Conservation (phyloP, 2,888 invertebrate species). For the Stramonita haemastoma region DNA sequence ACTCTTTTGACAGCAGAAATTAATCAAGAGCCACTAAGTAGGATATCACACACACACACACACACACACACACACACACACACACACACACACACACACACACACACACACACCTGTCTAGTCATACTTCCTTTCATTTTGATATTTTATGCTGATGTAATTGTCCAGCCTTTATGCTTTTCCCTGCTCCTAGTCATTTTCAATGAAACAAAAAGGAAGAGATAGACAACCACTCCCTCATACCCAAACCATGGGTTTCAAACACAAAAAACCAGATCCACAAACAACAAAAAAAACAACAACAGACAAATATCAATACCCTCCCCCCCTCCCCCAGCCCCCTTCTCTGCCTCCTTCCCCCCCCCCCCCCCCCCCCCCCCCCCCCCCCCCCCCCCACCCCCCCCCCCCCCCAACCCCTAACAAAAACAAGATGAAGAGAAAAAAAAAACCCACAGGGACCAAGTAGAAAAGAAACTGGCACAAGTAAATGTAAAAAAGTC, state of each 20-base stretch:
- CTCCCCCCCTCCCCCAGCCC: too few relatives aligned
- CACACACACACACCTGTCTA: not conserved
- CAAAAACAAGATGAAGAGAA: too few relatives aligned
- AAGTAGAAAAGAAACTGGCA: too few relatives aligned
- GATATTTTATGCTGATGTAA: not conserved
- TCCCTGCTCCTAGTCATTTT: not conserved
- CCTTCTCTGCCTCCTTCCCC: too few relatives aligned
- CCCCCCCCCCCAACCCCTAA: too few relatives aligned
- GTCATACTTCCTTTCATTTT: not conserved
- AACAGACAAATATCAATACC: not conserved
- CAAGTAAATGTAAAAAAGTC: too few relatives aligned
- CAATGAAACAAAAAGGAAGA: too few relatives aligned
- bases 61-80: slow-evolving; percentile 11
- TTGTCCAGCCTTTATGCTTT: not conserved
- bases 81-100: not conserved
- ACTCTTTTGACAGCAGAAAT: too few relatives aligned
- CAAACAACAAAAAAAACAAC: not conserved
- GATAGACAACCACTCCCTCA: not conserved
- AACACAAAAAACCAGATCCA: not conserved
- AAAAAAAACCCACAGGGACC: too few relatives aligned
- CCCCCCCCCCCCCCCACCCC: too few relatives aligned
- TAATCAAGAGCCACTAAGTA: not conserved
- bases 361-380: too few relatives aligned
- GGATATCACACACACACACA: not conserved
- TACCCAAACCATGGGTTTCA: not conserved